Conservation (phyloP, 2,113 vertebrate genomes). For the Melospiza georgiana region DNA sequence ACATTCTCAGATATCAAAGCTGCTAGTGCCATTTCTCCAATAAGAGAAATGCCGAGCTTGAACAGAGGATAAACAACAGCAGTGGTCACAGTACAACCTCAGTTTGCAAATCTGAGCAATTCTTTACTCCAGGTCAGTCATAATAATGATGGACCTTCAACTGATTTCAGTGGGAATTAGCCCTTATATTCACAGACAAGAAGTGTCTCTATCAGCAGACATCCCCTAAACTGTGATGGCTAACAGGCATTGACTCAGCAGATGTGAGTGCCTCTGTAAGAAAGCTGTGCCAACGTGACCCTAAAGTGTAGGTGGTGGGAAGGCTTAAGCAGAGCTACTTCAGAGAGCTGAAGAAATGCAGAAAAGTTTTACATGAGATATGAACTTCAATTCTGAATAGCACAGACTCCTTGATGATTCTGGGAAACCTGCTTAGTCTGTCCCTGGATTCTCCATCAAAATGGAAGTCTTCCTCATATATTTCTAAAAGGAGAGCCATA, state of each 20-base stretch:
- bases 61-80: neutral
- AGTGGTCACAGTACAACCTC: neutral
- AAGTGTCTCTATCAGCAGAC: neutral
- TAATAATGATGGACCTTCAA: neutral
- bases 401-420: neutral
- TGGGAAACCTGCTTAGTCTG: neutral
- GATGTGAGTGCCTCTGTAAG: neutral
- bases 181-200: neutral
- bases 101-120: neutral
- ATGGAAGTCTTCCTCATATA: neutral
- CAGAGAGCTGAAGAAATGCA: neutral
- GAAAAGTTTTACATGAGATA: neutral
- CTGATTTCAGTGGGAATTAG: neutral
- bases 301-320: neutral
- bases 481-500: neutral
- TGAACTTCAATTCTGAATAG: neutral
- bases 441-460: neutral
- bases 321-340: neutral
- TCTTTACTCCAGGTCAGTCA: neutral
- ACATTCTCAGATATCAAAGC: neutral
- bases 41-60: neutral
- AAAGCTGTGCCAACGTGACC: neutral
- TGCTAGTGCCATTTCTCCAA: neutral
- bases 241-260: neutral
- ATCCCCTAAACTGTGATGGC: neutral